Evolutionary conservation across 2,888 invertebrate species (phyloP).

Genomic region (Anodontia alba): DNA sequence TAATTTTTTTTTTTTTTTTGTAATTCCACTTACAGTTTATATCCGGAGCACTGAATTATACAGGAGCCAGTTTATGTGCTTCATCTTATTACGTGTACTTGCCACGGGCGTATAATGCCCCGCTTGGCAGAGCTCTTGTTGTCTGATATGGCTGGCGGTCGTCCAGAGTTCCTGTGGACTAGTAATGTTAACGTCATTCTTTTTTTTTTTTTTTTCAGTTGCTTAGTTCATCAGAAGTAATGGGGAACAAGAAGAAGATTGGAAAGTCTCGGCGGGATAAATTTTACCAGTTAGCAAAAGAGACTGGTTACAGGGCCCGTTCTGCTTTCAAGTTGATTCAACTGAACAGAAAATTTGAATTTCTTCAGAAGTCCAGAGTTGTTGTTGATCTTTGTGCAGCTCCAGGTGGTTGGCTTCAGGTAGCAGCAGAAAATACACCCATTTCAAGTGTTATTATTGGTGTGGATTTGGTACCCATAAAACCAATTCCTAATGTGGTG

Average conservation of each 20-base stretch:
- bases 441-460: conserved; percentile 97
- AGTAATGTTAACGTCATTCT: too few relatives aligned
- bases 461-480: conserved; percentile 98
- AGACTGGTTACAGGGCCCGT: conserved; percentile 98
- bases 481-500: conserved; percentile 95
- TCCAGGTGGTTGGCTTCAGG: conserved; percentile 99
- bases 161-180: too few relatives aligned
- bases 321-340: conserved; percentile 99
- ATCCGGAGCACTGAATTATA: too few relatives aligned
- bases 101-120: too few relatives aligned
- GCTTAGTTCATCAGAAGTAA: too few relatives aligned
- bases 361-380: conserved; percentile 97
- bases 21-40: too few relatives aligned
- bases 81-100: too few relatives aligned
- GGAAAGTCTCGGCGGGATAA: conserved; percentile 99
- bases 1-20: too few relatives aligned
- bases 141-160: too few relatives aligned
- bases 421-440: conserved; percentile 99
- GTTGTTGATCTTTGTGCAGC: conserved; percentile 99
- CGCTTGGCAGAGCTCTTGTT: too few relatives aligned
- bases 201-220: not conserved
- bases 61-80: too few relatives aligned
- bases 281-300: conserved; percentile 99
- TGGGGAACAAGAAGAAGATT: conserved; percentile 92
- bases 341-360: conserved; percentile 98